phyloP scores from a whole-genome alignment of 2,797 vertebrate genomes.

The Poliocrania exsul region DNA sequence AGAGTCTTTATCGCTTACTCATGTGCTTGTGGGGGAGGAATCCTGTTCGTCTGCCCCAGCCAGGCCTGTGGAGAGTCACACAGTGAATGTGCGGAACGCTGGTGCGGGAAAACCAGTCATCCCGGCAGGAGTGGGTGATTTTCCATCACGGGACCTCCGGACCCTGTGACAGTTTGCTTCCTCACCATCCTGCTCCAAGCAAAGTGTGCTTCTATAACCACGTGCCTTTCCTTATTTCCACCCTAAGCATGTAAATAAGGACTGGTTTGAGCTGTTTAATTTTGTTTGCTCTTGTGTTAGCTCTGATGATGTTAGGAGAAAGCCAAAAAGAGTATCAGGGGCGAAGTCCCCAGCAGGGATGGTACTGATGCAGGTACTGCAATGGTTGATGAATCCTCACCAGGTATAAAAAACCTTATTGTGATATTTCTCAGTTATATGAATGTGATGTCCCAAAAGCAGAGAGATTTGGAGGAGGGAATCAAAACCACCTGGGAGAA shows the following conservation, averaged over 20 bases:
- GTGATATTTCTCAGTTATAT: background rate
- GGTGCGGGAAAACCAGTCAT: background rate
- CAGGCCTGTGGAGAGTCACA: background rate
- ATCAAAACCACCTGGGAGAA: background rate
- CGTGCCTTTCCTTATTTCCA: background rate
- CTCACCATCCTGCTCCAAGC: background rate
- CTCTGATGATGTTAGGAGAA: background rate
- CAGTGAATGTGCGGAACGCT: background rate
- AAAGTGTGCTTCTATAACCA: background rate
- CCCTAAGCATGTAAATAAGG: background rate
- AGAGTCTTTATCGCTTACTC: background rate
- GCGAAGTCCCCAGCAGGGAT: background rate
- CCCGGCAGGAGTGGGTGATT: background rate
- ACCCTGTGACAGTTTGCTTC: background rate
- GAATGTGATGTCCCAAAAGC: background rate
- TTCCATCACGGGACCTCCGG: accelerated
- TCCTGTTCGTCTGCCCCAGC: background rate
- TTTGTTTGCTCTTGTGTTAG: background rate
- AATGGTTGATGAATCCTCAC: background rate
- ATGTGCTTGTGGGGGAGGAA: background rate
- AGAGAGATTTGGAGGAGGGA: background rate
- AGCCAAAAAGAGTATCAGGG: background rate
- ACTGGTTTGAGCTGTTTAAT: background rate
- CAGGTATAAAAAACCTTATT: background rate
- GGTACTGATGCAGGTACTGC: background rate